Conservation (phyloP, 2,797 vertebrate species). For the Chelidonichthys spinosus region DNA sequence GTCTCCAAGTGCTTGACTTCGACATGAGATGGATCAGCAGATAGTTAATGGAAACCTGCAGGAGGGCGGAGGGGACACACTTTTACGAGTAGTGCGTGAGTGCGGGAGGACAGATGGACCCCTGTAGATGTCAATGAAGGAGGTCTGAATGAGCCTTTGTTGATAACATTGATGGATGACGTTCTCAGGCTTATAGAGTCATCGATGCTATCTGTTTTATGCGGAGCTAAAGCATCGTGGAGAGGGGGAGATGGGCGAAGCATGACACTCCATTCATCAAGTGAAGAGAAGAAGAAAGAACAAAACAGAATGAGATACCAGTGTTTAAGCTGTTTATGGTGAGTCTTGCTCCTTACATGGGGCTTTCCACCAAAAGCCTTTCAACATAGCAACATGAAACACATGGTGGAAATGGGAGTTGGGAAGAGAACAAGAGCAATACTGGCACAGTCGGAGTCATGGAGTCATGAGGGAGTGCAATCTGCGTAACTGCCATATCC, state of each 20-base stretch:
- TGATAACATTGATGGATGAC: slow-evolving; percentile 69
- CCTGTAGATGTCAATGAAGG: slow-evolving; percentile 41
- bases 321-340: slow-evolving; percentile 57
- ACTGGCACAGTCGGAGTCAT: slow-evolving; percentile 55
- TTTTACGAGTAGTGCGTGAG: slow-evolving; percentile 28
- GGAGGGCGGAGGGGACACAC: slow-evolving; percentile 2
- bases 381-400: slow-evolving; percentile 67
- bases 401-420: slow-evolving; percentile 59
- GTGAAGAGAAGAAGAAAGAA: slow-evolving; percentile 24
- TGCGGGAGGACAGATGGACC: slow-evolving; percentile 40
- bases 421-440: slow-evolving; percentile 59
- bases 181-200: slow-evolving; percentile 33
- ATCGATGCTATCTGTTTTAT: slow-evolving; percentile 65
- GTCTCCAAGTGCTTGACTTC: slow-evolving; percentile 37
- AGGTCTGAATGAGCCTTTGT: slow-evolving; percentile 64
- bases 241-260: slow-evolving; percentile 34
- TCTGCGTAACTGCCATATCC: slow-evolving; percentile 53
- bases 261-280: slow-evolving; percentile 43
- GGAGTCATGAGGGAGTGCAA: slow-evolving; percentile 59
- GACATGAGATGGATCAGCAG: slow-evolving; percentile 23
- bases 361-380: slow-evolving; percentile 59
- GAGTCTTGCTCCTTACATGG: slow-evolving; percentile 61
- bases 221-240: slow-evolving; percentile 40
- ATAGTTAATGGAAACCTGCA: slow-evolving; percentile 31
- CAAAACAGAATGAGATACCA: slow-evolving; percentile 44